Base-by-base conservation (phyloP, 2,888 invertebrate species). In the Galeruca laticollis region DNA sequence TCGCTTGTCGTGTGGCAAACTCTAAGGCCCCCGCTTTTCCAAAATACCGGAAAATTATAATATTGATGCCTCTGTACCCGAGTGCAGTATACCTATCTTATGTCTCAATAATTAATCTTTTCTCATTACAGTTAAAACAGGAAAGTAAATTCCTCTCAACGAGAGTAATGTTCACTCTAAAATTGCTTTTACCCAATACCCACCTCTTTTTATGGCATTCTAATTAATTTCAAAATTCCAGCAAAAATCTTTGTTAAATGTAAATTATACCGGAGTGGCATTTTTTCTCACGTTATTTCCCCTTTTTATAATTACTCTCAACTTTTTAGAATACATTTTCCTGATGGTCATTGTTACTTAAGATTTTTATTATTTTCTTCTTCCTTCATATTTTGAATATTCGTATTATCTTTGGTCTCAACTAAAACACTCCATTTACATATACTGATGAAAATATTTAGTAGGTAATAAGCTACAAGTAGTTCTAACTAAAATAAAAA, bases 41-140 rank as follows among this genome's bases (percentile, higher is more conserved):
- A 81, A 83, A 83, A 83, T 83, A 83, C 82, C 82, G 77, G 82
- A 82, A 85, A 85, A 85, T 86, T 86, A 85, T 85, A 85, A 85
- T 85, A 85, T 84, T 82, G 84, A 84, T 83, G 83, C 79, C 77
- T 73, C 75, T 78, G 77, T 78, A 79, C 81, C 80, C 80, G 79
- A 79, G 73, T 77, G 75, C 76, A 78, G 73, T 75, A 66, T 71
- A 73, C 70, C 76, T 75, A 73, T 72, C 76, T 74, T 73, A 77
- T 74, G 77, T 78, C 78, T 75, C 71, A 73, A 76, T 67, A 78
- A 78, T 75, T 78, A 78, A 77, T 78, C 78, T 69, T 69, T 77
- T 73, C 73, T 62, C 47, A 62, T 72, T 73, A 66, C 60, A 71
- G 66, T 71, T 69, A 67, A 71, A 73, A 71, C 67, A 73, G 60